These are phyloP conservation scores for Aplysina aerophoba DNA, from an alignment of 37 sponge, comb jelly and placozoan genomes.

Conservation along the genomic window DNA sequence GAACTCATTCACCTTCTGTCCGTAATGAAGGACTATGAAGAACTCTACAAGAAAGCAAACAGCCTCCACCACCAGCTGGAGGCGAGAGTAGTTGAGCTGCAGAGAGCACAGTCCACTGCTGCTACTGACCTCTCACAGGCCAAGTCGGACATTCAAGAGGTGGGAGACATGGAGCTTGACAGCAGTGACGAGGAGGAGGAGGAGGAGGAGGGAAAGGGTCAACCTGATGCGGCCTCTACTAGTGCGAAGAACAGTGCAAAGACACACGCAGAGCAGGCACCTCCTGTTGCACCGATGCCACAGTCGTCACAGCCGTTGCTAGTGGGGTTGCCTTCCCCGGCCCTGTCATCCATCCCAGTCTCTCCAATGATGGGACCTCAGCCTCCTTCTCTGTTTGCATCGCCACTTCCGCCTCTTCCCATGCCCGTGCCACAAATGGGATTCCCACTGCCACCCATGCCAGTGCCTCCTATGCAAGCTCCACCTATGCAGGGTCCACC, in stretches of 20 bases:
- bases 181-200: conserved; percentile 41
- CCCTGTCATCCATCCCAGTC: no score
- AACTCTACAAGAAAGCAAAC: conserved; percentile 19
- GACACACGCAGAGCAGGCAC: no score
- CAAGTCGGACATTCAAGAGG: conserved; percentile 77
- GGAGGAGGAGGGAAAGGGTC: neutral
- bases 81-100: conserved; percentile 45
- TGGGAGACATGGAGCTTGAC: conserved; percentile 92
- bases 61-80: conserved; percentile 44
- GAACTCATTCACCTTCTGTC: neutral
- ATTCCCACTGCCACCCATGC: neutral
- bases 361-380: no score
- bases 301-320: no score
- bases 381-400: no score
- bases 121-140: conserved; percentile 69
- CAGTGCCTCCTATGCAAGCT: neutral
- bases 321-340: no score
- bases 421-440: neutral
- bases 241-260: no score
- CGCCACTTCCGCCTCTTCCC: neutral
- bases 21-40: conserved; percentile 48
- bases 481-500: neutral
- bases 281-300: no score
- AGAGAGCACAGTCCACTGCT: conserved; percentile 70
- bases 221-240: no score